Evolutionary conservation across 1,140 invertebrate genomes (phyloP).

Genomic region (Hycleus cichorii): DNA sequence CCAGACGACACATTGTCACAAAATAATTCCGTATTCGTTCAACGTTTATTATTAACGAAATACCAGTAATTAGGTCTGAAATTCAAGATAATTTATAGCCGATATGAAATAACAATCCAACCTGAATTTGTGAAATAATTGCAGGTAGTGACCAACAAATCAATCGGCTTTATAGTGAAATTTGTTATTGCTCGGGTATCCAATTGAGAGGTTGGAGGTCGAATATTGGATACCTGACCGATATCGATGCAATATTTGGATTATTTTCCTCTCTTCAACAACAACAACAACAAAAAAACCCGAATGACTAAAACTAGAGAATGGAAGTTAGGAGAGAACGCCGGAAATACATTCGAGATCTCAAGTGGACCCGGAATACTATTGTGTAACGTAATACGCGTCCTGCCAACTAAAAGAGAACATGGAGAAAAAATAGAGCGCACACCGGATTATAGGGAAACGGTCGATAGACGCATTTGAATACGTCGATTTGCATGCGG

Average conservation of each 20-base stretch:
- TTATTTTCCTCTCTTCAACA: not conserved
- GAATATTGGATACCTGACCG: constrained; percentile 13
- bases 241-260: constrained; percentile 14
- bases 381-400: constrained; percentile 9
- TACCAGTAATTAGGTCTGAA: constrained; percentile 3
- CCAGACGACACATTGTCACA: constrained; percentile 7
- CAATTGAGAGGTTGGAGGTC: constrained; percentile 9
- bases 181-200: not conserved
- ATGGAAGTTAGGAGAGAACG: constrained; percentile 7
- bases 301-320: constrained; percentile 3
- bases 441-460: not conserved
- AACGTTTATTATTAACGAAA: not conserved
- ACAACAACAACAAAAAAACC: constrained; percentile 3
- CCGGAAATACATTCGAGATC: constrained; percentile 5
- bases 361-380: constrained; percentile 12
- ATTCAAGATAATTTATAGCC: not conserved
- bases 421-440: not conserved
- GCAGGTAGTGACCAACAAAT: constrained; percentile 1
- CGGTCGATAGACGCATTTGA: constrained; percentile 3
- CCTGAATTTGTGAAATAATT: not conserved
- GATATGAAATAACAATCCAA: not conserved
- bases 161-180: not conserved
- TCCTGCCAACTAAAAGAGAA: not conserved
- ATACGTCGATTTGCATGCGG: constrained; percentile 1
- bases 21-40: not conserved